A percentile compares a stretch with the other conserved stretches of the same genome.
Evolutionary conservation across 2,797 vertebrate genomes (phyloP).

Genomic region (Gallinago stenura): DNA sequence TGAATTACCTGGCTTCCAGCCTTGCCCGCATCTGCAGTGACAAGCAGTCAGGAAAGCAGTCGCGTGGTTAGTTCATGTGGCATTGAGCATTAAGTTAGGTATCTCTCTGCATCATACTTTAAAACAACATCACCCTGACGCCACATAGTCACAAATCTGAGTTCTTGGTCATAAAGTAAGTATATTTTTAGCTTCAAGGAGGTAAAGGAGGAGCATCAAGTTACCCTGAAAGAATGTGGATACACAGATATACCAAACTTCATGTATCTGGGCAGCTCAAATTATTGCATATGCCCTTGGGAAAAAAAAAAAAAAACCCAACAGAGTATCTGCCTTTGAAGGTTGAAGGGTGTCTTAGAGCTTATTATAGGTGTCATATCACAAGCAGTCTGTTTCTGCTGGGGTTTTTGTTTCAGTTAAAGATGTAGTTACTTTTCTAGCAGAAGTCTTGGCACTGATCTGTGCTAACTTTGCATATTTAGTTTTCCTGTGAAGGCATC

Average conservation of each 20-base stretch:
- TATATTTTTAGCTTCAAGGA: neutral
- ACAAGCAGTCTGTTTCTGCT: neutral
- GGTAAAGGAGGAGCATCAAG: neutral
- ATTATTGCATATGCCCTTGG: neutral
- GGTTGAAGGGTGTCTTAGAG: neutral
- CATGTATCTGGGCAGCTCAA: neutral
- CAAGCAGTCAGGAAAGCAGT: neutral
- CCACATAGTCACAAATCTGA: neutral
- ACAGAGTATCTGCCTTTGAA: neutral
- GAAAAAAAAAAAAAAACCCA: neutral
- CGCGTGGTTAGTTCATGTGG: fast-evolving
- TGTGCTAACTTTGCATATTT: neutral
- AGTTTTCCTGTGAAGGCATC: neutral
- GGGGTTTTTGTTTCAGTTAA: neutral
- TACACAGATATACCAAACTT: neutral
- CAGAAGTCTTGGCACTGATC: neutral
- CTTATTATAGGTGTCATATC: neutral
- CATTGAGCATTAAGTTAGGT: neutral
- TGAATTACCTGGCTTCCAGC: neutral
- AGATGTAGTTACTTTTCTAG: neutral
- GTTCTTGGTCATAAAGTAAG: neutral
- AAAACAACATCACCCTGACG: neutral
- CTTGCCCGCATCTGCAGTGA: neutral
- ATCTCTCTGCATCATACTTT: neutral
- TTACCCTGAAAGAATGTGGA: neutral